Percentiles rank a stretch among this genome's conserved stretches.
phyloP scores from a whole-genome alignment of 2,888 invertebrate genomes.

The Orthonychiurus folsomi region DNA sequence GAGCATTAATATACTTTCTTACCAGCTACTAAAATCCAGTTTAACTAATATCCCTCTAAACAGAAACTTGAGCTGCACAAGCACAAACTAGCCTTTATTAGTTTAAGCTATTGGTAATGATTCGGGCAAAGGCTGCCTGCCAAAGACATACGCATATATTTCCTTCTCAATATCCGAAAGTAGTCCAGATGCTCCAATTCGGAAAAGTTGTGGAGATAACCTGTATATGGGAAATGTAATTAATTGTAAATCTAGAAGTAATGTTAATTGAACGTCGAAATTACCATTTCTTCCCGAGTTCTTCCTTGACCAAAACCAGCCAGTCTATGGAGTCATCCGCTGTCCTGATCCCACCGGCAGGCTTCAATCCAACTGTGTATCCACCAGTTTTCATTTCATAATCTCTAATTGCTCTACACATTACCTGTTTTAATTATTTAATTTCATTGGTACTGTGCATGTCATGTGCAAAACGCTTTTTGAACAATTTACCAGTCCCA shows the following conservation, averaged over 20 bases:
- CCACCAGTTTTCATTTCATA: slow-evolving; percentile 59
- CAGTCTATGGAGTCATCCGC: slow-evolving; percentile 76
- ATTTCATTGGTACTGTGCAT: too few species aligned
- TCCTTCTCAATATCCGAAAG: slow-evolving; percentile 64
- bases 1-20: too few species aligned
- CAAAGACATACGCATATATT: slow-evolving; percentile 46
- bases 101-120: slow-evolving; percentile 24
- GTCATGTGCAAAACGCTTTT: too few species aligned
- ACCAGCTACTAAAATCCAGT: too few species aligned
- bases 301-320: slow-evolving; percentile 71
- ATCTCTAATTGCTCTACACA: slow-evolving; percentile 84
- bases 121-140: slow-evolving; percentile 20
- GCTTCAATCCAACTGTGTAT: slow-evolving; percentile 83
- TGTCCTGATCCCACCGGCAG: slow-evolving; percentile 90
- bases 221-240: too few species aligned
- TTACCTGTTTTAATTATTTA: too few species aligned
- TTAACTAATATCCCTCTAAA: too few species aligned
- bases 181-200: slow-evolving; percentile 90
- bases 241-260: too few species aligned
- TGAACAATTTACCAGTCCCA: too few species aligned
- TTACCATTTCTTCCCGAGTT: slow-evolving; percentile 84
- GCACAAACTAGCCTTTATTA: background rate
- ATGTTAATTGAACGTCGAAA: too few species aligned
- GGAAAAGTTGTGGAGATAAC: slow-evolving; percentile 59
- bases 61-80: background rate